Base-by-base conservation (phyloP, 2,113 vertebrate species). In the Ancistrus triradiatus region DNA sequence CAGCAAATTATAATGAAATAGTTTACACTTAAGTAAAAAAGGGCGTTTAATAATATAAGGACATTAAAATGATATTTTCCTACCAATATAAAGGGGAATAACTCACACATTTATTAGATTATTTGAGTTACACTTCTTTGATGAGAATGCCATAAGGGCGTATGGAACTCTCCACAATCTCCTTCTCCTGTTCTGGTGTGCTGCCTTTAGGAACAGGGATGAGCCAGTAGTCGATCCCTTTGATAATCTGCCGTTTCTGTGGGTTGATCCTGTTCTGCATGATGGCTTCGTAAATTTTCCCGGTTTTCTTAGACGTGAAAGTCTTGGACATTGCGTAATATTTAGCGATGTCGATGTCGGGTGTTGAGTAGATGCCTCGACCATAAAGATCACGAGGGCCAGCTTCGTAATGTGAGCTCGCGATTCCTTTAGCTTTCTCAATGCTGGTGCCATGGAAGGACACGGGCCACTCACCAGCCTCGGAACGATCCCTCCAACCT, bases 201-300 rank as follows among this genome's bases (percentile, higher is more conserved):
- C 2, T 38, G 7, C 13, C 13, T 10, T 38, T 10, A 13, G 35
- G 35, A 13, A 74, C 17, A 9, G 44, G 40, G 6, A 87, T 73
- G 68, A 87, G 4, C 86, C 86, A 87, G 1, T 8, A 38, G 3
- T 13, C 10, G 73, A 8, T 1, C 58, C 43, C 0, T 60, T 7
- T 1, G 13, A 1, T 0, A 31, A 31, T 31, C 27, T 31, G 3
- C 10, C 35, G 35, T 8, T 38, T 8, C 11, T 38, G 2, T 8
- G 78, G 81, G 66, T 84, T 85, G 66, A 86, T 79, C 33, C 82
- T 72, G 74, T 85, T 87, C 80, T 86, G 86, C 9, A 87, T 78
- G 28, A 85, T 35, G 50, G 79, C 79, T n/a, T 74, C 59, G 72
- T 83, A 85, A 0, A 1, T 78, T 61, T 81, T 82, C 3, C 76